A percentile compares a stretch with the other conserved stretches of the same genome.
These are phyloP conservation scores for Poecile atricapillus DNA, from an alignment of 2,113 vertebrate genomes.

Conservation along the genomic window DNA sequence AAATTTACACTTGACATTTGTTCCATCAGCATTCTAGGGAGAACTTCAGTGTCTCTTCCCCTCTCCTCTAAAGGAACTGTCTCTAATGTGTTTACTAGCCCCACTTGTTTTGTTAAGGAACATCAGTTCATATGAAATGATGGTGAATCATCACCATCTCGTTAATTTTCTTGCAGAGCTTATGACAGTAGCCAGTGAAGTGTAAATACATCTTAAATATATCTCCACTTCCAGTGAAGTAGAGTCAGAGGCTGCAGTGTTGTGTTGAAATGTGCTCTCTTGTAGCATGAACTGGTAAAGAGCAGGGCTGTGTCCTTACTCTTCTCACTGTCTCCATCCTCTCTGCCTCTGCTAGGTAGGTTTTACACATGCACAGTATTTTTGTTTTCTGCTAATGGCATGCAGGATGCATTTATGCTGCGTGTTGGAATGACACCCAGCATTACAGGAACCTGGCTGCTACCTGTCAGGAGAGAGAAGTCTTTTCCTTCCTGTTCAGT, in stretches of 20 bases:
- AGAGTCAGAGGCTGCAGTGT: background rate
- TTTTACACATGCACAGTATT: background rate
- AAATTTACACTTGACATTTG: background rate
- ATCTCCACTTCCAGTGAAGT: background rate
- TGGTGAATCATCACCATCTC: background rate
- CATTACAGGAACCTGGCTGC: background rate
- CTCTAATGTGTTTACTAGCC: background rate
- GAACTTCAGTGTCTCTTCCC: background rate
- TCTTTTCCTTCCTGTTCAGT: background rate
- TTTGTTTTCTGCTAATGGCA: background rate
- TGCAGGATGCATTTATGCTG: background rate
- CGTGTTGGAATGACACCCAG: background rate
- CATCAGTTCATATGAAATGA: too few relatives aligned
- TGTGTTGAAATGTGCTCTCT: background rate
- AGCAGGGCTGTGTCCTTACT: background rate
- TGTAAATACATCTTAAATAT: background rate
- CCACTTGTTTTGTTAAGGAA: background rate
- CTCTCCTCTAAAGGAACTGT: background rate
- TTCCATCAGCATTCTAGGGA: background rate
- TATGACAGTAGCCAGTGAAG: background rate
- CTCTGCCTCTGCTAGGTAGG: background rate
- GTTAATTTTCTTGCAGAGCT: background rate
- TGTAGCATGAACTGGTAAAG: background rate
- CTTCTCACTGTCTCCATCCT: background rate
- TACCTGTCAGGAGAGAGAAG: background rate